Conservation (phyloP, 2,113 vertebrate species). For the Aix galericulata region DNA sequence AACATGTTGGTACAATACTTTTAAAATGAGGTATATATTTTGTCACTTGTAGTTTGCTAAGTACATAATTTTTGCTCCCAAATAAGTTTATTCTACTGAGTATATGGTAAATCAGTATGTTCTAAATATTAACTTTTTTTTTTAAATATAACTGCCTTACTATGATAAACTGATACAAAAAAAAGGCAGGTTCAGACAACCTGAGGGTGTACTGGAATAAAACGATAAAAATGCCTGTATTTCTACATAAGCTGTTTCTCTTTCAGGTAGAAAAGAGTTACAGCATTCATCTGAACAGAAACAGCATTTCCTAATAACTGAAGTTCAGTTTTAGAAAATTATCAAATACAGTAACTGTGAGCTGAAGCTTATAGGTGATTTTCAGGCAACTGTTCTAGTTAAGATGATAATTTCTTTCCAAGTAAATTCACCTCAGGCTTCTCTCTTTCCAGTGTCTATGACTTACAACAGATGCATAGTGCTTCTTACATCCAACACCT, state of each 20-base stretch:
- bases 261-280: not conserved
- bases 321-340: not conserved
- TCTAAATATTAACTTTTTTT: not conserved
- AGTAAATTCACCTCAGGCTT: not conserved
- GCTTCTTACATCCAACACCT: not conserved
- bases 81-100: not conserved
- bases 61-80: not conserved
- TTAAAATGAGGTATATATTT: not conserved
- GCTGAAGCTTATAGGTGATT: not conserved
- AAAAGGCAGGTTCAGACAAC: not conserved
- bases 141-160: not conserved
- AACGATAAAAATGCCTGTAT: not conserved
- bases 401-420: not conserved
- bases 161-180: not conserved
- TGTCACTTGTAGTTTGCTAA: not conserved
- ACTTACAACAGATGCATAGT: not conserved
- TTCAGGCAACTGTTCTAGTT: not conserved
- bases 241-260: not conserved
- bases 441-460: not conserved
- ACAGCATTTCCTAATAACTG: not conserved
- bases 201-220: not conserved
- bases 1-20: not conserved
- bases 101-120: not conserved
- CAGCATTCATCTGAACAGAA: not conserved
- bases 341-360: fast-evolving